Evolutionary conservation across 2,797 vertebrate species (phyloP).

Genomic region (Chaetodon trifasciatus): DNA sequence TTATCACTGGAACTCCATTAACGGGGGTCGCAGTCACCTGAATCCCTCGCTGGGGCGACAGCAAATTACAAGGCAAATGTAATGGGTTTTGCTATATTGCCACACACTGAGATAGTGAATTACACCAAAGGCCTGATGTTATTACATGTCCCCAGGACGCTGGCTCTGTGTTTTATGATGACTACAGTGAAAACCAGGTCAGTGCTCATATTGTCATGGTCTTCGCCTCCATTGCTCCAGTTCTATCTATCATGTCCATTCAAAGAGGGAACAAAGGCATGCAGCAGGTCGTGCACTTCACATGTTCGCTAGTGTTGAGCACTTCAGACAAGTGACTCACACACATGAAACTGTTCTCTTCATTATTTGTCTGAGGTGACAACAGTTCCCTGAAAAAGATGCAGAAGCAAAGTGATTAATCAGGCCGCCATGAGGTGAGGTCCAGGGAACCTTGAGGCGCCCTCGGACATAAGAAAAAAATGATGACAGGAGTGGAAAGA

Average conservation of each 20-base stretch:
- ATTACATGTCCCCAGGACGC: slow-evolving; percentile 79
- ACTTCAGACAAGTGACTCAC: slow-evolving; percentile 48
- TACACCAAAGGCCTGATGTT: slow-evolving; percentile 81
- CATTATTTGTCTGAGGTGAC: slow-evolving; percentile 25
- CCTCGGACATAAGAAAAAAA: background rate
- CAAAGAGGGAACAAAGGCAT: slow-evolving; percentile 73
- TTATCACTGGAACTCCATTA: slow-evolving; percentile 84
- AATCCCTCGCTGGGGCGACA: slow-evolving; percentile 69
- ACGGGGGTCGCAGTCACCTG: slow-evolving; percentile 78
- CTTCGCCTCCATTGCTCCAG: slow-evolving; percentile 73
- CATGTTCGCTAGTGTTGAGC: slow-evolving; percentile 38
- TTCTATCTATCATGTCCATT: slow-evolving; percentile 80
- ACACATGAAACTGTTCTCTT: slow-evolving; percentile 24
- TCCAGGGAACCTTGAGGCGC: background rate
- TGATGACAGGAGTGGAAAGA: background rate
- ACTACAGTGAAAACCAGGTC: slow-evolving; percentile 84
- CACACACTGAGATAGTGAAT: slow-evolving; percentile 80
- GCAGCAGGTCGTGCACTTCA: slow-evolving; percentile 69
- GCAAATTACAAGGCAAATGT: slow-evolving; percentile 84
- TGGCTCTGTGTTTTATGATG: slow-evolving; percentile 83
- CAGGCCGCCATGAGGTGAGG: background rate
- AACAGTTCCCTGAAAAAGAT: slow-evolving; percentile 14
- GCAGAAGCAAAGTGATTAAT: slow-evolving; percentile 24
- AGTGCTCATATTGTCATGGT: slow-evolving; percentile 80
- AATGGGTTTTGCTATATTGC: slow-evolving; percentile 82